phyloP scores from a whole-genome alignment of 1,140 invertebrate species.

The Aleiodes sp. region DNA sequence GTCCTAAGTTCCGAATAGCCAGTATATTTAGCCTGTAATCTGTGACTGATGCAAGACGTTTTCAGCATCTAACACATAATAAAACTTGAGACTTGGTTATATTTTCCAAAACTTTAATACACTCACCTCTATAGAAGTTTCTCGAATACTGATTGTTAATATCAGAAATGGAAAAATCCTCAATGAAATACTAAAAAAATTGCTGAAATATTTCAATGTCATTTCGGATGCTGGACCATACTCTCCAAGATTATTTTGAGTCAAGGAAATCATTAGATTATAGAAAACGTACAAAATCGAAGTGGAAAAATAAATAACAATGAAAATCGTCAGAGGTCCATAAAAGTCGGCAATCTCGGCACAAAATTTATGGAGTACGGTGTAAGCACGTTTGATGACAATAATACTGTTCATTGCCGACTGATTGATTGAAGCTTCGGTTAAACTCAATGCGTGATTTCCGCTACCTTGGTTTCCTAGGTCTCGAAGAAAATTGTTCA shows the following conservation, averaged over 20 bases:
- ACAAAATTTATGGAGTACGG: neutral
- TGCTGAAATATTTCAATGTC: neutral
- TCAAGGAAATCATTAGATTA: neutral
- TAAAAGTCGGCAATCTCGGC: neutral
- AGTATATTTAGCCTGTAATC: neutral
- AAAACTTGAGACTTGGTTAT: too few species aligned
- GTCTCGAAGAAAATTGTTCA: neutral
- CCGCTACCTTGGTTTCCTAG: neutral
- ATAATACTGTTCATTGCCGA: neutral
- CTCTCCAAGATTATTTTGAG: neutral
- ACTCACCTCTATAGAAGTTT: neutral
- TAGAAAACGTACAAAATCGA: neutral
- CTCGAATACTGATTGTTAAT: neutral
- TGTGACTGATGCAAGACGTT: neutral
- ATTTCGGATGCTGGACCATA: neutral
- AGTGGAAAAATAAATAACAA: neutral
- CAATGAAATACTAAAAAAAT: neutral
- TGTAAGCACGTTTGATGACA: neutral
- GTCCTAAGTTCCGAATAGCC: neutral
- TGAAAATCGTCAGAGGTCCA: neutral
- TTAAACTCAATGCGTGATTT: too few species aligned
- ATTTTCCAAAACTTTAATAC: neutral
- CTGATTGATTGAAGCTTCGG: neutral
- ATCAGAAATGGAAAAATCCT: neutral
- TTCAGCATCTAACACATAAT: neutral